These are phyloP conservation scores for Hippocampus abdominalis DNA, from an alignment of 2,113 vertebrate genomes.

Conservation along the genomic window DNA sequence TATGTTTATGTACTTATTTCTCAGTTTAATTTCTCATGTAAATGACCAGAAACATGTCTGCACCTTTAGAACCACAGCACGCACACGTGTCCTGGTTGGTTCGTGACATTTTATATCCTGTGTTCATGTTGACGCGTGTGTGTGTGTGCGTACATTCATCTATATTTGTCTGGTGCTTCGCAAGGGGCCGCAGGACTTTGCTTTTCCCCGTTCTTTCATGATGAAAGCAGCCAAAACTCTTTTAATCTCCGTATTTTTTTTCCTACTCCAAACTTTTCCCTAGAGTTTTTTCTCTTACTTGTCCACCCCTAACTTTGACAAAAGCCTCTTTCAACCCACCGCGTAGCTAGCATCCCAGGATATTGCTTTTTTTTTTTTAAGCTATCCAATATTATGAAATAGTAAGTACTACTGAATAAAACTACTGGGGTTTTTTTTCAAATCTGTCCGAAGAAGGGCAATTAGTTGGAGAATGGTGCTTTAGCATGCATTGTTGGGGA, in stretches of 20 bases:
- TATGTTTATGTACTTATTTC: not conserved
- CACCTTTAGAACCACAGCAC: not conserved
- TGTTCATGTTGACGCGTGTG: not conserved
- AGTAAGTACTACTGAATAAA: not conserved
- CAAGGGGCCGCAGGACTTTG: conserved; percentile 14
- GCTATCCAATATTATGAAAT: conserved; percentile 17
- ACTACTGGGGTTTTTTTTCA: not conserved
- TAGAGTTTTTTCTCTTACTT: conserved; percentile 12
- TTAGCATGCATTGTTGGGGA: not conserved
- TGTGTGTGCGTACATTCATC: not conserved
- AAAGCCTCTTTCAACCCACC: conserved; percentile 32
- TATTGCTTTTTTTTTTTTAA: conserved; percentile 3
- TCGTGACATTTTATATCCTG: not conserved
- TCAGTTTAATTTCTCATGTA: not conserved
- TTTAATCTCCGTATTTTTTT: conserved; percentile 46
- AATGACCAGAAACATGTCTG: too few species aligned
- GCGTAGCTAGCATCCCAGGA: conserved; percentile 8
- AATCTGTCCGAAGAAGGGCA: not conserved
- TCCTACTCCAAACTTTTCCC: conserved; percentile 25
- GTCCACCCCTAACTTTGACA: conserved; percentile 30
- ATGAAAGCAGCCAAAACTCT: conserved; percentile 43
- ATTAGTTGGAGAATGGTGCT: not conserved
- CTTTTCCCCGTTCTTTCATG: conserved; percentile 31
- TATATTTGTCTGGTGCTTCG: conserved; percentile 2
- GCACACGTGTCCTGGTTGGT: not conserved